Percentiles rank a stretch among this genome's conserved stretches.
Conservation (phyloP, 1,140 invertebrate species). For the Leptinotarsa lineolata region DNA sequence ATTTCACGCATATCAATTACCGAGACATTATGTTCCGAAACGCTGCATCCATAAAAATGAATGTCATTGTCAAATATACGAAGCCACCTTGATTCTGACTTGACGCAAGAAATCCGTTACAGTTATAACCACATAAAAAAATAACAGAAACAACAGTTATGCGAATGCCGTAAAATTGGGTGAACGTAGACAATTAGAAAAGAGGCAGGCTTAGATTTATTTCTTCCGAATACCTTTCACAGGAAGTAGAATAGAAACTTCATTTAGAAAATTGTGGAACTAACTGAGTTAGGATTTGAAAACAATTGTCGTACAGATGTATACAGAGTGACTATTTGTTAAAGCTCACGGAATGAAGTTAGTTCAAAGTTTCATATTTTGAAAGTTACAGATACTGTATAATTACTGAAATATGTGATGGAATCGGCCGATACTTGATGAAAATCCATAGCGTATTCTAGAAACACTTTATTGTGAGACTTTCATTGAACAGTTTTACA, state of each 20-base stretch:
- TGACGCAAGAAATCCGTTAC: background rate
- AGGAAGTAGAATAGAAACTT: background rate
- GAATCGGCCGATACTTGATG: too few species aligned
- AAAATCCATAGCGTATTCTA: too few species aligned
- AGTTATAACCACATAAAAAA: background rate
- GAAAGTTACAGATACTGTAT: too few species aligned
- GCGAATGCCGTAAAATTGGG: background rate
- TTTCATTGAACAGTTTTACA: too few species aligned
- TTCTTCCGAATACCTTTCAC: background rate
- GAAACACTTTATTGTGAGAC: too few species aligned
- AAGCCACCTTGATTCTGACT: background rate
- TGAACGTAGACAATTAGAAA: background rate
- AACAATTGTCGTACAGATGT: too few species aligned
- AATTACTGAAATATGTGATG: too few species aligned
- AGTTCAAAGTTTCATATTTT: too few species aligned
- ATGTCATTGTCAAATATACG: slow-evolving; percentile 1
- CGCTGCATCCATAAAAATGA: background rate
- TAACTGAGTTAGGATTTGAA: background rate
- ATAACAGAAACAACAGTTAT: background rate
- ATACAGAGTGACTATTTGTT: too few species aligned
- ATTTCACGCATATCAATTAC: background rate
- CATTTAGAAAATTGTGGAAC: background rate
- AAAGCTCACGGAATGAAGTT: too few species aligned
- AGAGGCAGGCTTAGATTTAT: background rate
- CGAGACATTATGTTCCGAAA: background rate